A percentile compares a stretch with the other conserved stretches of the same genome.
These are phyloP conservation scores for Drosophila melanosoma DNA, from an alignment of 2,888 invertebrate species.

Conservation along the genomic window DNA sequence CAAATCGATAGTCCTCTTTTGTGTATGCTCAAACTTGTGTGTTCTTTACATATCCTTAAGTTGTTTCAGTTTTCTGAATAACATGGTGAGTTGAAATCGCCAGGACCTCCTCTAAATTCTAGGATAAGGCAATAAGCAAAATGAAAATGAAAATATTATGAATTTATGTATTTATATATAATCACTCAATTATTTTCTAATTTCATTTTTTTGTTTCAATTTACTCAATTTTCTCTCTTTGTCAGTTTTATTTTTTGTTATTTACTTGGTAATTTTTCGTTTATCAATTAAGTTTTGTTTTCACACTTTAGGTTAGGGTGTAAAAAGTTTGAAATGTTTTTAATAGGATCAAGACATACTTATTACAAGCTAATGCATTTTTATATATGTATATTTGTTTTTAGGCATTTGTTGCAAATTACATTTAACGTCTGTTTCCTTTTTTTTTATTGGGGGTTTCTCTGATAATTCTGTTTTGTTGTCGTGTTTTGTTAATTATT, in stretches of 20 bases:
- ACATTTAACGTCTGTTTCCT: slow-evolving; percentile 46
- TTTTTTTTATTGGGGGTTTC: slow-evolving; percentile 1
- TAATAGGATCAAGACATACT: slow-evolving; percentile 62
- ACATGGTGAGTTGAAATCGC: neutral
- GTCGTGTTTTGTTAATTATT: slow-evolving; percentile 14
- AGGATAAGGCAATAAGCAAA: neutral
- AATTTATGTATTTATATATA: slow-evolving; percentile 64
- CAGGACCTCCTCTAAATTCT: neutral
- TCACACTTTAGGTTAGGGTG: slow-evolving; percentile 58
- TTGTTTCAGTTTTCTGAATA: neutral
- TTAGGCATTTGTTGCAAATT: slow-evolving; percentile 53
- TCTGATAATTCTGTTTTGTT: slow-evolving; percentile 19
- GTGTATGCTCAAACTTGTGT: neutral
- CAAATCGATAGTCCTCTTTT: neutral
- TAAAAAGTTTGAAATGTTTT: slow-evolving; percentile 70
- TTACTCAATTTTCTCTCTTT: slow-evolving; percentile 36
- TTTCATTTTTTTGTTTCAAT: slow-evolving; percentile 26
- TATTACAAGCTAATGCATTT: slow-evolving; percentile 45
- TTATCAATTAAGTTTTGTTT: slow-evolving; percentile 48
- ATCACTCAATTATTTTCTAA: slow-evolving; percentile 76
- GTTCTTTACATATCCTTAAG: neutral
- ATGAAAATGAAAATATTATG: slow-evolving; percentile 8
- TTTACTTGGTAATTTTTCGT: slow-evolving; percentile 59
- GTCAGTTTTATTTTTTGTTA: slow-evolving; percentile 32
- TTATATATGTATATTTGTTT: slow-evolving; percentile 16